Evolutionary conservation across 1,140 invertebrate genomes (phyloP).

Genomic region (Lineus longissimus): DNA sequence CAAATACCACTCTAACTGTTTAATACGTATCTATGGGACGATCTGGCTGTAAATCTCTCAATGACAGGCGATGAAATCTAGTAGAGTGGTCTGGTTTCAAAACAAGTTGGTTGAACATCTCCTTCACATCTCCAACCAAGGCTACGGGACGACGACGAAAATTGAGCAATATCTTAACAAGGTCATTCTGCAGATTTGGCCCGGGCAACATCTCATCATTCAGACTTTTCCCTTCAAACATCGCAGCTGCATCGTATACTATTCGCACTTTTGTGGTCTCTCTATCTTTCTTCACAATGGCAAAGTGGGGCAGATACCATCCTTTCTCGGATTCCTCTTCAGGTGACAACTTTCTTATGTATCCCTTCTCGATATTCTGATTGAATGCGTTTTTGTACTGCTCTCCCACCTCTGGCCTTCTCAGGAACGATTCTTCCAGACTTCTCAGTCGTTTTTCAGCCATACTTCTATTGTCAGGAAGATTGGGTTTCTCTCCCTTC

Average conservation of each 20-base stretch:
- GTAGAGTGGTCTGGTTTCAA: slow-evolving; percentile 4
- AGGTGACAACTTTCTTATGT: not conserved
- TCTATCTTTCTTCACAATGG: slow-evolving; percentile 9
- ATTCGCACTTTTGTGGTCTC: slow-evolving; percentile 20
- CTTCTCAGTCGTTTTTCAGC: too few species aligned
- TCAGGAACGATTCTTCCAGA: slow-evolving; percentile 11
- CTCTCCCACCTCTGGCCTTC: not conserved
- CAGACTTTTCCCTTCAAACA: slow-evolving; percentile 4
- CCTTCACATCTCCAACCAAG: slow-evolving; percentile 16
- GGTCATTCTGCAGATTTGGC: slow-evolving; percentile 45
- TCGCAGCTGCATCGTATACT: slow-evolving; percentile 21
- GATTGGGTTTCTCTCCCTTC: slow-evolving; percentile 6
- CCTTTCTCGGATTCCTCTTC: not conserved
- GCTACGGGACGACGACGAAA: slow-evolving; percentile 24
- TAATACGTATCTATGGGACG: slow-evolving; percentile 7
- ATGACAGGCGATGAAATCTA: slow-evolving; percentile 13
- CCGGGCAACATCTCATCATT: slow-evolving; percentile 26
- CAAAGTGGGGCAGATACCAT: slow-evolving; percentile 22
- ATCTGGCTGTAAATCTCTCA: not conserved
- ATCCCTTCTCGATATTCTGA: not conserved
- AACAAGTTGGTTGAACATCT: slow-evolving; percentile 20
- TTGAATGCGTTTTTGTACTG: slow-evolving; percentile 2
- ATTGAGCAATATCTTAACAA: slow-evolving; percentile 24
- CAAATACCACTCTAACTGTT: slow-evolving; percentile 18
- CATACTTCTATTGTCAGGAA: not conserved